Evolutionary conservation across 2,888 invertebrate genomes (phyloP), one percentile per base, ranked within the genome.

Genomic region (Habrosyne pyritoides): DNA sequence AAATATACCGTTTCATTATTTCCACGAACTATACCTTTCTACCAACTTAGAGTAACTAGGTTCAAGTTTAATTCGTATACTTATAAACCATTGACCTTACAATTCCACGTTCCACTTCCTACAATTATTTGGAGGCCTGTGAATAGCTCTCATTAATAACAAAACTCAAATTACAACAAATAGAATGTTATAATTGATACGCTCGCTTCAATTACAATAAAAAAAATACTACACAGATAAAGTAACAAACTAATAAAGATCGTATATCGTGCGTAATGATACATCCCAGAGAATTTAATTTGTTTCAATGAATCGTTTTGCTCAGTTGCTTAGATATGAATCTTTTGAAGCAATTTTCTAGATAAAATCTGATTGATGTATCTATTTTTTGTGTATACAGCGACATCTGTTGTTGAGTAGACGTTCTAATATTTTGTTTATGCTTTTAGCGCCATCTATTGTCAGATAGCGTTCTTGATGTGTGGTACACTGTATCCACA

Each of bases 201-300:
- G 18, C 10, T 7, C 18, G 42, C 50, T 28, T 24, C 28, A 50
- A 50, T 50, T 28, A 57, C 36, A 33, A 21, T 36, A 28, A 47
- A 49, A 22, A 53, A 51, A 57, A 53, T 57, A 65, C 67, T 60
- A 57, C 54, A 59, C 55, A 52, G 57, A 57, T 59, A 66, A 69
- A 62, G 60, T 52, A 46, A 47, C 61, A 65, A 72, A 63, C 67
- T 75, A 83, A 80, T 85, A 79, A 81, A 83, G 81, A 80, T 75
- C 69, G 72, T 73, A 67, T 75, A 79, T 80, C 79, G 73, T 63
- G 67, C 64, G 63, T 85, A 85, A 85, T 85, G 76, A 79, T 72
- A 77, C 74, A 70, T 74, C 61, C 67, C 60, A 67, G 56, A 62
- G 59, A 49, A 53, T 69, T 57, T 63, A 69, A 66, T 66, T 60